These are phyloP conservation scores for Varecia variegata DNA, from an alignment of 2,797 vertebrate species.

Conservation along the genomic window DNA sequence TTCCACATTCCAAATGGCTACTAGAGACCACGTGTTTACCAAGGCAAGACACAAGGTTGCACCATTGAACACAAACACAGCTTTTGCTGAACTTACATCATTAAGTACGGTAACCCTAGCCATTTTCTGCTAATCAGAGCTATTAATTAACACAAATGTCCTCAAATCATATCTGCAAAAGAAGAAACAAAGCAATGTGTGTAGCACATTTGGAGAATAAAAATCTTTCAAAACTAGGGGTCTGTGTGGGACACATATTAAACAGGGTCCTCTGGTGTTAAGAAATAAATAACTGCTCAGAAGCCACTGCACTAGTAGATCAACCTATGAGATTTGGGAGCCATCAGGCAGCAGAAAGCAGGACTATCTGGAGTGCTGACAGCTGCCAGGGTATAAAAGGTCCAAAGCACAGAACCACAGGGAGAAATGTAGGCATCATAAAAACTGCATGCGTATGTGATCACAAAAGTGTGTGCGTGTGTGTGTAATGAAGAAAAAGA, in stretches of 20 bases:
- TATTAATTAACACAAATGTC: not conserved
- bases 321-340: not conserved
- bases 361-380: not conserved
- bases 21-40: not conserved
- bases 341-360: not conserved
- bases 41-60: not conserved
- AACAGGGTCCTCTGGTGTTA: not conserved
- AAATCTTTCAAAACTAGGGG: constrained; percentile 18
- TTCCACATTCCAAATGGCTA: not conserved
- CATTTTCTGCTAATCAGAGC: not conserved
- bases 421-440: not conserved
- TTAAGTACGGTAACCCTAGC: not conserved
- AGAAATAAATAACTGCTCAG: not conserved
- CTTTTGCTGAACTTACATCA: not conserved
- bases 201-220: not conserved
- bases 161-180: not conserved
- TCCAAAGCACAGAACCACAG: not conserved
- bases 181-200: not conserved
- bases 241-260: not conserved
- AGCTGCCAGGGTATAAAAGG: not conserved
- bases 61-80: not conserved
- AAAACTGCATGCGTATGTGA: not conserved
- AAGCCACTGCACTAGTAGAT: not conserved
- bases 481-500: not conserved
- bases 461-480: not conserved